phyloP scores from a whole-genome alignment of 2,113 vertebrate genomes.

The Illadopsis cleaveri region DNA sequence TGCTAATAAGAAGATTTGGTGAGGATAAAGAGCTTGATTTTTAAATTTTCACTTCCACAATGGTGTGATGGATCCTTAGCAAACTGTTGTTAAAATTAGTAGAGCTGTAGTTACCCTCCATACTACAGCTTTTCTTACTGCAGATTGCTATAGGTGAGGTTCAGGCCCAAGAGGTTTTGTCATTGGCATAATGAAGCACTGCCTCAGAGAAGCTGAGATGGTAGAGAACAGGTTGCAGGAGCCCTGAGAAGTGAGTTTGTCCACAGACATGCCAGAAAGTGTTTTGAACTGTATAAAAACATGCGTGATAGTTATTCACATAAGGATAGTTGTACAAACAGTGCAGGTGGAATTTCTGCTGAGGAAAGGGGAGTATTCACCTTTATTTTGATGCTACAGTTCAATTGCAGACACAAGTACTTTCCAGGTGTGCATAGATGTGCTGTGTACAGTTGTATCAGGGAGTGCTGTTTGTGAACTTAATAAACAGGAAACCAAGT shows the following conservation, averaged over 20 bases:
- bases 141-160: neutral
- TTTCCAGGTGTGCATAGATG: neutral
- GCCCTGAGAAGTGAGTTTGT: neutral
- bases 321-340: neutral
- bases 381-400: neutral
- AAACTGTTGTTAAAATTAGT: neutral
- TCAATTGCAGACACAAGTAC: neutral
- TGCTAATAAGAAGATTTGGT: constrained; percentile 30
- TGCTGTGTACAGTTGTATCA: neutral
- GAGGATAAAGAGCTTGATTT: constrained; percentile 14
- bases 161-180: neutral
- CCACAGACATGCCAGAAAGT: neutral
- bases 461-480: neutral
- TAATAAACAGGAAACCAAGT: fast-evolving
- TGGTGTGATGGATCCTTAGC: neutral
- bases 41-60: neutral
- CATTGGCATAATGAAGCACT: neutral
- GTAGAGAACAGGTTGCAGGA: neutral
- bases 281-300: neutral
- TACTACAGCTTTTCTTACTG: neutral
- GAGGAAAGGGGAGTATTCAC: neutral
- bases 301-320: neutral
- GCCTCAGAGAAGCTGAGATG: neutral
- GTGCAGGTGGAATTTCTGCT: neutral
- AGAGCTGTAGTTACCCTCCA: neutral